Percentiles rank a stretch among this genome's conserved stretches.
phyloP scores from a whole-genome alignment of 2,113 vertebrate genomes.

The Patagioenas fasciata region DNA sequence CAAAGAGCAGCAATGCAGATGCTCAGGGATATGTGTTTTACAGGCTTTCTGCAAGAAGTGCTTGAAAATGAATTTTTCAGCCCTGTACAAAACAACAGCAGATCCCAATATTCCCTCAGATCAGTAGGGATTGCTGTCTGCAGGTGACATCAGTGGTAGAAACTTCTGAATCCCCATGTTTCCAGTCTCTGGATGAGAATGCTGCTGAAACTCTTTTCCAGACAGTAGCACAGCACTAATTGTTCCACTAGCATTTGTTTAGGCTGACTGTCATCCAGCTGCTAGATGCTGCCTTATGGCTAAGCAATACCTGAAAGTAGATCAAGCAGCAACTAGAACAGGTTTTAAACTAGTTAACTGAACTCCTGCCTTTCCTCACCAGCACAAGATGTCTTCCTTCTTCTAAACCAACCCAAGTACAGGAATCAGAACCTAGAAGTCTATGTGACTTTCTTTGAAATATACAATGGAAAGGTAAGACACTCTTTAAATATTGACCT shows the following conservation, averaged over 20 bases:
- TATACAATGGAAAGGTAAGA: constrained; percentile 96
- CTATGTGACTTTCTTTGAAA: constrained; percentile 96
- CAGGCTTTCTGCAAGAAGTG: neutral
- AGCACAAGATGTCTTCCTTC: constrained; percentile 93
- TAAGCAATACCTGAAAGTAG: neutral
- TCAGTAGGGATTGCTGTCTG: neutral
- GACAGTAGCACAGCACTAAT: neutral
- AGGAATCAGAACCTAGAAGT: constrained; percentile 77
- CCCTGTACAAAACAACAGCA: neutral
- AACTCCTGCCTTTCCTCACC: neutral
- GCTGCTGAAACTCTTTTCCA: neutral
- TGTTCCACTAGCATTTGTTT: neutral
- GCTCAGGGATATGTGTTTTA: neutral
- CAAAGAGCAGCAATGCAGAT: neutral
- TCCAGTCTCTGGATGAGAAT: neutral
- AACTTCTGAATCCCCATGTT: neutral
- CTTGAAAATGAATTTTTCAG: neutral
- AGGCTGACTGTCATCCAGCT: neutral
- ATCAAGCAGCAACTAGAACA: neutral
- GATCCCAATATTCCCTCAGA: neutral
- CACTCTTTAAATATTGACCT: neutral
- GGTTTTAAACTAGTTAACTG: no score
- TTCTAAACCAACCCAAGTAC: constrained; percentile 83
- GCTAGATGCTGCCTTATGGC: neutral
- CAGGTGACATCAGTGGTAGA: neutral